Evolutionary conservation across 2,113 vertebrate genomes (phyloP).

Genomic region (Scomber scombrus): DNA sequence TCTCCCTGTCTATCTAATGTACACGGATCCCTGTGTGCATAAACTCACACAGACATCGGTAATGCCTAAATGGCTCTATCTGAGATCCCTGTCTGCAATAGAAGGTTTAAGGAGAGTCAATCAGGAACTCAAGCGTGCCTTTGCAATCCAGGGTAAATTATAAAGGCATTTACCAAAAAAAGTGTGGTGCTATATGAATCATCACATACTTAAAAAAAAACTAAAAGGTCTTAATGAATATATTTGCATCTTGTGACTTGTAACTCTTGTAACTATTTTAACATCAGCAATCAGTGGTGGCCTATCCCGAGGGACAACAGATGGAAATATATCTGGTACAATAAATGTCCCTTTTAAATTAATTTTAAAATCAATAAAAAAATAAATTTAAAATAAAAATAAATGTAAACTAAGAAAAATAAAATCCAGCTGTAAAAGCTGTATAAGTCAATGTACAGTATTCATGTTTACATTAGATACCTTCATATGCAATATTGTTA

Average conservation of each 20-base stretch:
- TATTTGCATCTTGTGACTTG: neutral
- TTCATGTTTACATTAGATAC: neutral
- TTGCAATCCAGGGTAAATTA: conserved; percentile 47
- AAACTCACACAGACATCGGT: conserved; percentile 24
- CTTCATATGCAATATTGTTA: neutral
- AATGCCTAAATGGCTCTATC: conserved; percentile 36
- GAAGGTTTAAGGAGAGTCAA: conserved; percentile 39
- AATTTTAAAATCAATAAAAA: too few relatives aligned
- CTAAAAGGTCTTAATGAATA: neutral
- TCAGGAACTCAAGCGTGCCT: conserved; percentile 32
- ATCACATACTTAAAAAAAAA: neutral
- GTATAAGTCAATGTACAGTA: too few relatives aligned
- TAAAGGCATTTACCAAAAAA: neutral
- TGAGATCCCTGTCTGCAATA: conserved; percentile 41
- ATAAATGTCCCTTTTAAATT: too few relatives aligned
- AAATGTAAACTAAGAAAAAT: too few relatives aligned
- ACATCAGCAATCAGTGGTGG: too few relatives aligned
- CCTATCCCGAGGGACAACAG: too few relatives aligned
- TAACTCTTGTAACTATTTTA: too few relatives aligned
- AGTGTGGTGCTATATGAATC: too few relatives aligned
- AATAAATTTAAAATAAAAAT: too few relatives aligned
- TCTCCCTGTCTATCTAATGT: neutral
- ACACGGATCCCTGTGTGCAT: neutral
- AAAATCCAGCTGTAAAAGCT: too few relatives aligned
- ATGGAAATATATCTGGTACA: too few relatives aligned